Evolutionary conservation across 2,888 invertebrate species (phyloP).

Genomic region (Tenthredo mesomela): DNA sequence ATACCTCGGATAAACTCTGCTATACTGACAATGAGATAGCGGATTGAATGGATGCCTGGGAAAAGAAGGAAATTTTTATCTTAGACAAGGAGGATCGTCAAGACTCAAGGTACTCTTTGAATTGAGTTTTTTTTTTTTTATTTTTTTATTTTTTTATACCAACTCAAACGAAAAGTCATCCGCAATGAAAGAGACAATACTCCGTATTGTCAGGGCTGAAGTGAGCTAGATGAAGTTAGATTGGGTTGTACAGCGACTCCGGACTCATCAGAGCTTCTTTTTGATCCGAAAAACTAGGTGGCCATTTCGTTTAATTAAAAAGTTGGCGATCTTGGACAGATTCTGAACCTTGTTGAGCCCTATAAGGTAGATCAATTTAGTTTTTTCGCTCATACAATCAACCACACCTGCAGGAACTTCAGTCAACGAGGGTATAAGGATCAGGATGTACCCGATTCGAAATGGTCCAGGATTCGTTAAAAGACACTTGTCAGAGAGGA

Average conservation of each 20-base stretch:
- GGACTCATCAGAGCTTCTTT: slow-evolving; percentile 43
- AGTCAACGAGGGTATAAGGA: slow-evolving; percentile 38
- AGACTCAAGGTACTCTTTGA: slow-evolving; percentile 10
- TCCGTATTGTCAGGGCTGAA: slow-evolving; percentile 60
- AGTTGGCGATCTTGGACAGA: slow-evolving; percentile 57
- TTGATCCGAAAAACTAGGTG: slow-evolving; percentile 63
- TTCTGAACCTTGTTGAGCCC: slow-evolving; percentile 7
- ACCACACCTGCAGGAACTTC: slow-evolving; percentile 48
- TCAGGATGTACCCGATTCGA: slow-evolving; percentile 53
- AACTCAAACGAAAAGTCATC: slow-evolving; percentile 59
- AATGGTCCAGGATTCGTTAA: slow-evolving; percentile 50
- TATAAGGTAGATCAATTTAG: slow-evolving; percentile 34
- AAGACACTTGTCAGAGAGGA: slow-evolving; percentile 49
- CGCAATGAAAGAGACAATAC: slow-evolving; percentile 64
- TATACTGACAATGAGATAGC: not conserved
- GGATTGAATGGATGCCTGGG: not conserved
- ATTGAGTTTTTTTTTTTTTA: slow-evolving; percentile 60
- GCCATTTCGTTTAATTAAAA: slow-evolving; percentile 67
- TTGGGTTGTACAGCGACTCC: slow-evolving; percentile 59
- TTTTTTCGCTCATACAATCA: slow-evolving; percentile 45
- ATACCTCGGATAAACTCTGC: not conserved
- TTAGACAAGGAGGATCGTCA: not conserved
- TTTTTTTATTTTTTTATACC: not conserved
- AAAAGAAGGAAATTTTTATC: not conserved
- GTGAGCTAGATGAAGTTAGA: slow-evolving; percentile 58